phyloP scores from a whole-genome alignment of 2,797 vertebrate species.

The Lutra lutra region DNA sequence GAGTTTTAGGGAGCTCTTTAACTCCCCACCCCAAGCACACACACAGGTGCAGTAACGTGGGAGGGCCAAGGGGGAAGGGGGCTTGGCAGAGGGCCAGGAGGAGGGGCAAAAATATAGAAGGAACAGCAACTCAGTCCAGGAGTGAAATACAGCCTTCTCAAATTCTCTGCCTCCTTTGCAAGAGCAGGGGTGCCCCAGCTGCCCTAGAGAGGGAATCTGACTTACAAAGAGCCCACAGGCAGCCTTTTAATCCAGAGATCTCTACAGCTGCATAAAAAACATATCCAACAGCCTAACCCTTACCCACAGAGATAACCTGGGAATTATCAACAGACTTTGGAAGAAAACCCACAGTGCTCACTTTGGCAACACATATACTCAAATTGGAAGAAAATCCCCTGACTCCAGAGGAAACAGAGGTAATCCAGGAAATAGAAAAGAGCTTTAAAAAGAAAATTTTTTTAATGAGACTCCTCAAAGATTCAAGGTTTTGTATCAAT shows the following conservation, averaged over 20 bases:
- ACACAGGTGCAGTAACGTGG: background rate
- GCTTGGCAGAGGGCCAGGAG: no score
- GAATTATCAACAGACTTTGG: background rate
- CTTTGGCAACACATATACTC: no score
- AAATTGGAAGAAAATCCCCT: background rate
- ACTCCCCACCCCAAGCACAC: background rate
- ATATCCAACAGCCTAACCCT: background rate
- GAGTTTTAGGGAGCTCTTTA: background rate
- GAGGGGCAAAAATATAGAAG: background rate
- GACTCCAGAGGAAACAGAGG: background rate
- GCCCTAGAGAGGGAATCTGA: background rate
- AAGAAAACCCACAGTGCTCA: background rate
- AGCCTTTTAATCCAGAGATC: background rate
- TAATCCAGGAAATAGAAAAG: background rate
- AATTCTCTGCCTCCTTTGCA: background rate
- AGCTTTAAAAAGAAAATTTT: background rate
- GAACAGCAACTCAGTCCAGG: background rate
- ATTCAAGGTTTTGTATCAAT: background rate
- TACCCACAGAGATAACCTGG: background rate
- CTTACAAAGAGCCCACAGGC: background rate
- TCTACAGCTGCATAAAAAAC: background rate
- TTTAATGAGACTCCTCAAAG: background rate
- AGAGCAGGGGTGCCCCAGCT: background rate
- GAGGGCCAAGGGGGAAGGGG: fast-evolving
- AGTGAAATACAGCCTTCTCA: background rate